Evolutionary conservation across 2,888 invertebrate genomes (phyloP), one percentile per base, ranked within the genome.

Genomic region (Stenodema calcarata): DNA sequence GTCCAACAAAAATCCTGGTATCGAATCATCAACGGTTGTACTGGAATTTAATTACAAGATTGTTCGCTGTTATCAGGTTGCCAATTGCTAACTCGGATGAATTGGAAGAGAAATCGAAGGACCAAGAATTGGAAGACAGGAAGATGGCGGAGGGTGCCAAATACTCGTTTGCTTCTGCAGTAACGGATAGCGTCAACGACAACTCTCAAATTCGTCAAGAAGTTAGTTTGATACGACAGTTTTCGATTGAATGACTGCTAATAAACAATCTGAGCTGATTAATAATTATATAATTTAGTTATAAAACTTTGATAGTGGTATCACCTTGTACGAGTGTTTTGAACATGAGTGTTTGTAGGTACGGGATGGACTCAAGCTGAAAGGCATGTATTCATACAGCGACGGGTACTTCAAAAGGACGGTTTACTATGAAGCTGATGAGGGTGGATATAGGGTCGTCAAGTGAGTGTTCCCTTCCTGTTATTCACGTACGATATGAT

Each of bases 361-460:
- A 89, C 78, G 92, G 28, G 91, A 92, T 81, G 92, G 92, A 6
- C 89, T 91, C 4, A 91, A 90, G 7, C 91, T 93, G 0, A 91
- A 89, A 70, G 94, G 94, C 2, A 91, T 91, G 88, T 94, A 94
- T 90, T 92, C 92, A 6, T 94, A 94, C 91, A 92, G 92, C 88
- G 94, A 94, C 90, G 94, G 94, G 0, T 94, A 91, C 89, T 92
- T 92, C 89, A 91, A 91, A 89, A 92, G 93, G 28, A 93, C 92
- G 0, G 93, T 94, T 0, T 91, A 92, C 88, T 94, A 94, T 89
- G 92, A 91, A 85, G 94, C 94, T 89, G 94, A 94, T 90, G 92
- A 93, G 89, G 92, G 93, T 87, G 94, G 94, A 86, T 94, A 93
- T 90, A 91, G 94, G 89, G 92, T 94, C 18, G 90, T 92, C n/a